Evolutionary conservation across 2,888 invertebrate genomes (phyloP).

Genomic region (Tetropium fuscum): DNA sequence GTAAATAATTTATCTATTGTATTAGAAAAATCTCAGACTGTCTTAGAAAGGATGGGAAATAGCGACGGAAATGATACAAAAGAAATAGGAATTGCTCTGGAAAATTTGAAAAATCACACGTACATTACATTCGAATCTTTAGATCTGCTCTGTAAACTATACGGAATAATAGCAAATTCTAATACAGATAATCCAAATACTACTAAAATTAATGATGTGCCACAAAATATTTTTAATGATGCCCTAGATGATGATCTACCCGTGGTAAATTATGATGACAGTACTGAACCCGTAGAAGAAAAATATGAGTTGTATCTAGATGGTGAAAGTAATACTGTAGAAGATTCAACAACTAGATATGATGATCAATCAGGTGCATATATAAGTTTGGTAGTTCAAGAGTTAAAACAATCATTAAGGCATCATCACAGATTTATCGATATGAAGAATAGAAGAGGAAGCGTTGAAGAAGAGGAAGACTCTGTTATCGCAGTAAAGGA

Average conservation of each 20-base stretch:
- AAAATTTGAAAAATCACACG: slow-evolving; percentile 47
- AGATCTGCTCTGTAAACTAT: slow-evolving; percentile 49
- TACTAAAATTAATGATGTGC: not conserved
- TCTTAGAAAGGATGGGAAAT: slow-evolving; percentile 40
- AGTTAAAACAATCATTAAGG: slow-evolving; percentile 47
- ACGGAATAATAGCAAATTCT: slow-evolving; percentile 45
- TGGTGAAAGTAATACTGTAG: not conserved
- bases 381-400: slow-evolving; percentile 47
- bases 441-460: slow-evolving; percentile 46
- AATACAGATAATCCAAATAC: not conserved
- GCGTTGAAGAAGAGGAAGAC: slow-evolving; percentile 38
- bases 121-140: slow-evolving; percentile 52
- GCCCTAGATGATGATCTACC: not conserved
- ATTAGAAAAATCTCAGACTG: slow-evolving; percentile 45
- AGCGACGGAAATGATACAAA: slow-evolving; percentile 20
- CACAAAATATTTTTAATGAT: not conserved
- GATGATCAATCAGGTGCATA: slow-evolving; percentile 37
- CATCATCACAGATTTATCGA: slow-evolving; percentile 49
- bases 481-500: not conserved
- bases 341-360: slow-evolving; percentile 9
- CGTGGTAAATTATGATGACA: slow-evolving; percentile 43
- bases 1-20: slow-evolving; percentile 48
- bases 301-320: slow-evolving; percentile 49
- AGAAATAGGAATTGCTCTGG: slow-evolving; percentile 38
- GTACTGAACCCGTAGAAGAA: slow-evolving; percentile 44